Evolutionary conservation across 2,888 invertebrate species (phyloP).

Genomic region (Metallyticus violacea): DNA sequence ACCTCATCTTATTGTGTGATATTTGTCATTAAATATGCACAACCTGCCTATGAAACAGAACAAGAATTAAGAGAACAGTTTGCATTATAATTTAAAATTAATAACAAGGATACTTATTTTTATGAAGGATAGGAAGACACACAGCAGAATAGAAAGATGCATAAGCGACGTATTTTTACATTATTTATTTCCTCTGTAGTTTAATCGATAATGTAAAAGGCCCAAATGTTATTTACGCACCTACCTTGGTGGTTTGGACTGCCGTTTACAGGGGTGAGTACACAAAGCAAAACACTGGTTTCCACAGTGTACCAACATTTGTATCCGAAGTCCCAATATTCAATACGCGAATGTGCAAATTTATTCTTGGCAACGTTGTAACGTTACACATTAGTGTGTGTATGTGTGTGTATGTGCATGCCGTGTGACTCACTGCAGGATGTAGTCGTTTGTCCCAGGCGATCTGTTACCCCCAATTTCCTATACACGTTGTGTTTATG

Average conservation of each 20-base stretch:
- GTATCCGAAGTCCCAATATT: not conserved
- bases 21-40: no score
- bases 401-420: not conserved
- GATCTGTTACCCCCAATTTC: not conserved
- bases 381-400: no score
- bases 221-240: not conserved
- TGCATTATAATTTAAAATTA: no score
- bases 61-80: no score
- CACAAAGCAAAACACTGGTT: not conserved
- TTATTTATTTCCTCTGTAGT: no score
- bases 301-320: not conserved
- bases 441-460: not conserved
- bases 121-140: no score
- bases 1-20: no score
- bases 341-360: not conserved
- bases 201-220: not conserved
- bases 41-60: no score
- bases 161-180: no score
- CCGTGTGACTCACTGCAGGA: not conserved
- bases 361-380: not conserved
- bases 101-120: no score
- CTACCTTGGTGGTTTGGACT: not conserved
- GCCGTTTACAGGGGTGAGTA: not conserved
- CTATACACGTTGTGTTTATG: not conserved
- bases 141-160: no score